Evolutionary conservation across 2,113 vertebrate genomes (phyloP), one percentile per base, ranked within the genome.

Genomic region (Sinocyclocheilus anophthalmus): DNA sequence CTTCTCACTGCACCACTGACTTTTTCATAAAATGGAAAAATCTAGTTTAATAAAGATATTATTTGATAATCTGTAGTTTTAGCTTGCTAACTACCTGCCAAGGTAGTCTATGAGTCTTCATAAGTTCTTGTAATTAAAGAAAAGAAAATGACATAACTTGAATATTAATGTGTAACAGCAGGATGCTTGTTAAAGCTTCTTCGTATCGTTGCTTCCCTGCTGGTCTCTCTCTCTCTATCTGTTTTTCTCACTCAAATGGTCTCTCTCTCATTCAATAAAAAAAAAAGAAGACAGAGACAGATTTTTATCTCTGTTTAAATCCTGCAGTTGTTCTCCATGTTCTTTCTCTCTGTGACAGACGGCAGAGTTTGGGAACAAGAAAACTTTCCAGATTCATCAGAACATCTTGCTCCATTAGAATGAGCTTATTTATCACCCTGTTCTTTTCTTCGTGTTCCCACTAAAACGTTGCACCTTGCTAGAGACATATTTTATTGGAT

Each of bases 361-460:
- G 39, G 18, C 30, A 63, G 50, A 78, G 22, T 81, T 57, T 20
- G 4, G 16, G 76, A 67, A 81, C 55, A 72, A 10, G 4, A 12
- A 70, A 30, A 63, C 63, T 78, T 87, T 76, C 55, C 63, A 37
- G 81, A 50, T 78, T 73, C 73, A 78, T 55, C 22, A 76, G 81
- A 75, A 89, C 89, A 55, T 78, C 61, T 9, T 33, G 89, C 78
- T 87, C 84, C 65, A 4, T 84, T 39, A 33, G 20, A 83, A 78
- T 79, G 12, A 53, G 61, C 67, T 42, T 55, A 57, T 85, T 88
- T 63, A 75, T 67, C 30, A 82, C 84, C 24, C 2, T 80, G 24
- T 72, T 70, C 57, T 78, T 57, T 69, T 84, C 76, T 59, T 55
- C 3, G 7, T 81, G 85, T 87, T 87, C 86, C 72, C 16, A 11